A percentile compares a stretch with the other conserved stretches of the same genome.
Conservation (phyloP, 2,888 invertebrate genomes). For the Apodemia duryi region DNA sequence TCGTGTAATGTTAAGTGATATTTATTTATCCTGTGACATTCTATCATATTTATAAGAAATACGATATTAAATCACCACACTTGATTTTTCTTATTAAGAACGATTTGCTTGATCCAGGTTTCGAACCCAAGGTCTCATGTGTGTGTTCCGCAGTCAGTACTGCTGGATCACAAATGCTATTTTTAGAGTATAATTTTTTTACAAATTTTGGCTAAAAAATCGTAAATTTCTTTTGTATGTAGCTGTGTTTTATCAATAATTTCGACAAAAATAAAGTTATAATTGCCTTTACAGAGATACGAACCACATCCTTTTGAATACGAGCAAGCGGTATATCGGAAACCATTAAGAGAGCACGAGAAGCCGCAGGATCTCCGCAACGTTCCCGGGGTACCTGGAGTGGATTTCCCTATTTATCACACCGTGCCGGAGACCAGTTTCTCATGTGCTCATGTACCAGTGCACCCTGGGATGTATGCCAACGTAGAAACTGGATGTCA, state of each 20-base stretch:
- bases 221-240: background rate
- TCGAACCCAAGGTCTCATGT: no score
- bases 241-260: background rate
- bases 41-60: no score
- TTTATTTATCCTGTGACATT: no score
- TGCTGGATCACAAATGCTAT: no score
- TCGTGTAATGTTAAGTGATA: no score
- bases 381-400: slow-evolving; percentile 88
- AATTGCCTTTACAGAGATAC: slow-evolving; percentile 48
- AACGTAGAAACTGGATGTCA: slow-evolving; percentile 93
- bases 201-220: no score
- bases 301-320: slow-evolving; percentile 55
- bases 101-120: no score
- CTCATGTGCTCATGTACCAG: slow-evolving; percentile 88
- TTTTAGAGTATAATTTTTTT: no score
- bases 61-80: no score
- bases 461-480: slow-evolving; percentile 93
- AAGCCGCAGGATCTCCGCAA: slow-evolving; percentile 88
- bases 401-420: slow-evolving; percentile 90
- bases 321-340: slow-evolving; percentile 54
- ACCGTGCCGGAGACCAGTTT: slow-evolving; percentile 88
- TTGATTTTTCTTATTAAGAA: no score
- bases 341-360: slow-evolving; percentile 78
- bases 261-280: background rate
- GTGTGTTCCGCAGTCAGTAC: no score